phyloP scores from a whole-genome alignment of 2,113 vertebrate species.

The Acrocephalus arundinaceus region DNA sequence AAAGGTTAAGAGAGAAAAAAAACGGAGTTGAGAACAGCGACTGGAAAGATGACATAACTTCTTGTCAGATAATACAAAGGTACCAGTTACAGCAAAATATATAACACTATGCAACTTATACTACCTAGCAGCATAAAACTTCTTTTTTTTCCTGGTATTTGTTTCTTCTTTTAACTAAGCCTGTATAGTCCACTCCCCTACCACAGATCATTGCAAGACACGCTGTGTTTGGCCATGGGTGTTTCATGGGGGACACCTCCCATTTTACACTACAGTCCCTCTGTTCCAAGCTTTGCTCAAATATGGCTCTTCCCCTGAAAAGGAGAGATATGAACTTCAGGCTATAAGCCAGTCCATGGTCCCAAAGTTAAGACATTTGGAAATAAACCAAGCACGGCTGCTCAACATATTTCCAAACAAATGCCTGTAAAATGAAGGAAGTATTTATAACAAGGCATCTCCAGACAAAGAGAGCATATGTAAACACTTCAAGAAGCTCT shows the following conservation, averaged over 20 bases:
- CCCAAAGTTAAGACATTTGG: neutral
- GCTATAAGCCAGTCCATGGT: neutral
- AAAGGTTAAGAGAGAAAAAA: neutral
- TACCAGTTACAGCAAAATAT: neutral
- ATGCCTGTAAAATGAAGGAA: neutral
- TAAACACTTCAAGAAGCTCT: conserved; percentile 16
- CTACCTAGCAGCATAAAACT: neutral
- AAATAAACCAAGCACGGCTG: neutral
- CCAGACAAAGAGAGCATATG: neutral
- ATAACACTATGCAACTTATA: neutral
- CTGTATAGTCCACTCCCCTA: neutral
- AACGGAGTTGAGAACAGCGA: neutral
- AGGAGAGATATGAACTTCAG: neutral
- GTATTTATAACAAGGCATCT: conserved; percentile 11
- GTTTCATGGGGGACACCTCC: fast-evolving
- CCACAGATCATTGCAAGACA: neutral
- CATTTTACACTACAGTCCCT: neutral
- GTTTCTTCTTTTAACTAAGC: neutral
- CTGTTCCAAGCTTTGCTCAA: neutral
- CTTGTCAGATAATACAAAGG: neutral
- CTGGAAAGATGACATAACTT: neutral
- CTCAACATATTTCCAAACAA: conserved; percentile 9
- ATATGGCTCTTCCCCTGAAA: neutral
- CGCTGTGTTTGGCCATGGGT: neutral
- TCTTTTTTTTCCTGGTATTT: neutral